Evolutionary conservation across 2,113 vertebrate species (phyloP).

Genomic region (Fulica atra): DNA sequence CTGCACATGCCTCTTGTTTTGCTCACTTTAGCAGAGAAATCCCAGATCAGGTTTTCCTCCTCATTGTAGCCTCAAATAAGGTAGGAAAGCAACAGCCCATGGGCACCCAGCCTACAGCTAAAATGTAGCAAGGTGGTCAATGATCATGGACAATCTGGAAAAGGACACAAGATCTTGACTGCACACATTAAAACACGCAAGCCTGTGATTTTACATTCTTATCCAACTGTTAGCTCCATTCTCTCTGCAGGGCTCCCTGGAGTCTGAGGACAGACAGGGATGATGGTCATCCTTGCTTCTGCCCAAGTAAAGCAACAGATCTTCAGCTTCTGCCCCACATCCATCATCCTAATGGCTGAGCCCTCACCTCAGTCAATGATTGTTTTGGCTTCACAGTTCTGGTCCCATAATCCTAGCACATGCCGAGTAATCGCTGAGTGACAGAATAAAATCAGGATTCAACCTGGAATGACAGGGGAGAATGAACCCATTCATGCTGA

Average conservation of each 20-base stretch:
- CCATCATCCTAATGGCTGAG: background rate
- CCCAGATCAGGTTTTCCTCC: background rate
- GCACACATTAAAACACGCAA: background rate
- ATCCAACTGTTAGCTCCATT: background rate
- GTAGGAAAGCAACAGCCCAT: background rate
- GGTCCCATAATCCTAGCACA: background rate
- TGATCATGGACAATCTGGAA: background rate
- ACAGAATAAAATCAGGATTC: background rate
- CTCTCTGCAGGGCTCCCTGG: fast-evolving
- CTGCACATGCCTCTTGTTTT: background rate
- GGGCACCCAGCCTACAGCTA: background rate
- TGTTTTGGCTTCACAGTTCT: background rate
- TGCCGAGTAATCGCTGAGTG: background rate
- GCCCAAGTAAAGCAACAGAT: background rate
- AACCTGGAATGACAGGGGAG: background rate
- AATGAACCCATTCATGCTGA: background rate
- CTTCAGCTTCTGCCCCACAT: background rate
- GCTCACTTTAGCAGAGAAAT: background rate
- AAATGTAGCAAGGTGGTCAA: background rate
- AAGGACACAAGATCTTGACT: background rate
- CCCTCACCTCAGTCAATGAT: background rate
- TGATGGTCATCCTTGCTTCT: background rate
- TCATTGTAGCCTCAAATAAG: background rate
- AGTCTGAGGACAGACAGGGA: background rate
- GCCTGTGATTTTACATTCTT: background rate